These are phyloP conservation scores for Eristalis tenax DNA, from an alignment of 2,888 invertebrate genomes.

Conservation along the genomic window DNA sequence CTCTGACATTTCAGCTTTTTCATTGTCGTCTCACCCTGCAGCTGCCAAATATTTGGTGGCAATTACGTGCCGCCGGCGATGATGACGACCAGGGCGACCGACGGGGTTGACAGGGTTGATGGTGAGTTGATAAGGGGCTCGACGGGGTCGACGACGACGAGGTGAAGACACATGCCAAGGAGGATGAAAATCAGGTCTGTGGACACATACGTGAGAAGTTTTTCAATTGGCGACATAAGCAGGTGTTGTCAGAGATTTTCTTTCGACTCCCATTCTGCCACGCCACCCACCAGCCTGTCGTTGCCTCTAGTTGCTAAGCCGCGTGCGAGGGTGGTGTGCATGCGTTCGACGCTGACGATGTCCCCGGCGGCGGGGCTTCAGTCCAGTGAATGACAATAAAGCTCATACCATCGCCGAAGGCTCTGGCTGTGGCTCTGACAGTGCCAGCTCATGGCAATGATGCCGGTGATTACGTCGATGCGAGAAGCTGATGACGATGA, in stretches of 20 bases:
- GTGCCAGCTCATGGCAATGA: slow-evolving; percentile 40
- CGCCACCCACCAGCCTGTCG: no score
- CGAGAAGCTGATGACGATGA: slow-evolving; percentile 13
- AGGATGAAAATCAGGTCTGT: slow-evolving; percentile 61
- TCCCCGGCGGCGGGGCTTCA: slow-evolving; percentile 6
- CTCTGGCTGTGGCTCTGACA: slow-evolving; percentile 11
- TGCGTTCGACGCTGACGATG: slow-evolving; percentile 19
- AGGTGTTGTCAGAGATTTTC: slow-evolving; percentile 67
- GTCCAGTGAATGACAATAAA: slow-evolving; percentile 56
- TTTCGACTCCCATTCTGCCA: background rate
- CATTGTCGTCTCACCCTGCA: slow-evolving; percentile 30
- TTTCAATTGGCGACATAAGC: slow-evolving; percentile 70
- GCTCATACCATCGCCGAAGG: slow-evolving; percentile 21
- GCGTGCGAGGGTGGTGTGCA: background rate
- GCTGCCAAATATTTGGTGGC: slow-evolving; percentile 51
- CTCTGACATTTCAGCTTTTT: slow-evolving; percentile 13
- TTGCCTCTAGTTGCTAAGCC: background rate
- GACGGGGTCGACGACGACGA: background rate
- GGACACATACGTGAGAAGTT: slow-evolving; percentile 65
- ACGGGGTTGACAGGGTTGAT: background rate
- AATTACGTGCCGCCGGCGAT: slow-evolving; percentile 18
- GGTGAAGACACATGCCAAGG: slow-evolving; percentile 23
- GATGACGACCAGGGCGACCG: slow-evolving; percentile 1
- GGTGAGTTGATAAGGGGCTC: background rate
- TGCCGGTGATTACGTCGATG: slow-evolving; percentile 31